Conservation (phyloP, 1,140 invertebrate genomes). For the Pentalonia nigronervosa region DNA sequence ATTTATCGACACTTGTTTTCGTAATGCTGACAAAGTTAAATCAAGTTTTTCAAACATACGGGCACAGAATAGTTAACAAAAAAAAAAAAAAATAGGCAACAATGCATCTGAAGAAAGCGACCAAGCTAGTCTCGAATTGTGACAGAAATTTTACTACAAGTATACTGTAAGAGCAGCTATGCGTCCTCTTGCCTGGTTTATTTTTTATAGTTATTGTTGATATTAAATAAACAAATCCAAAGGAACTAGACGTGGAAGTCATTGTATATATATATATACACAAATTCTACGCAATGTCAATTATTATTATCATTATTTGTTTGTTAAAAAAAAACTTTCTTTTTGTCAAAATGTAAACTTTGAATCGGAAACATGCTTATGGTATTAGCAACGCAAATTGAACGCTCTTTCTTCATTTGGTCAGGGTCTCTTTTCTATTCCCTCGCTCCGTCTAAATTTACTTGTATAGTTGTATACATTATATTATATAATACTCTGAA, state of each 20-base stretch:
- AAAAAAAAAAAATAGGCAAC: background rate
- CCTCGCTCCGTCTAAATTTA: background rate
- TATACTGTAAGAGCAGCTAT: background rate
- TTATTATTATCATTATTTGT: slow-evolving; percentile 34
- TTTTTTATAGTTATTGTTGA: slow-evolving; percentile 10
- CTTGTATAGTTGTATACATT: background rate
- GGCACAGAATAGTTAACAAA: background rate
- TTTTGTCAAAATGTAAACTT: background rate
- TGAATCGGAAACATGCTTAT: background rate
- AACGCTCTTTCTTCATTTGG: background rate
- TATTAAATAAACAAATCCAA: slow-evolving; percentile 12
- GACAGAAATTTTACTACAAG: background rate
- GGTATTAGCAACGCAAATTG: slow-evolving; percentile 27
- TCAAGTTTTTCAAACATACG: background rate
- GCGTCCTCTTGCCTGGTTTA: background rate
- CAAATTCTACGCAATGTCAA: background rate
- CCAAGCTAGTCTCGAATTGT: background rate
- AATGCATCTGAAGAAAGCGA: background rate
- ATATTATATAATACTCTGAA: background rate
- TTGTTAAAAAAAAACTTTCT: slow-evolving; percentile 19
- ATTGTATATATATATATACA: background rate
- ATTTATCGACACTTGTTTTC: no score
- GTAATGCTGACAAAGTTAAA: background rate
- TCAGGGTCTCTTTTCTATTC: background rate
- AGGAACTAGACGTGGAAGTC: background rate